These are phyloP conservation scores for Melanotaenia parkinsoni DNA, from an alignment of 2,797 vertebrate genomes.

Conservation along the genomic window DNA sequence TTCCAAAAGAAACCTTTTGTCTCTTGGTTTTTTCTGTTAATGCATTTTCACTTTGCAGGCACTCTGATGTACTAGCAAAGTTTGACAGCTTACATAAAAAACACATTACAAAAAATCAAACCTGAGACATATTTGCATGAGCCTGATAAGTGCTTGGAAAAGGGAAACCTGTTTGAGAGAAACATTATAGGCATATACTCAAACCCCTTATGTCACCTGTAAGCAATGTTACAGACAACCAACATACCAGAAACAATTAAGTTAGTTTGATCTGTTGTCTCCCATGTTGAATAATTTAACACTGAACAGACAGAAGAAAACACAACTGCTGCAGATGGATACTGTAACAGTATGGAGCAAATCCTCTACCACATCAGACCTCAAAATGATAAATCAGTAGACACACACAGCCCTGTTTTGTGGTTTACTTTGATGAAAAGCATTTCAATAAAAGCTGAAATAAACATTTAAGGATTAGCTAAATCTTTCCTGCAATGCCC, in stretches of 20 bases:
- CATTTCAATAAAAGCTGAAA: constrained; percentile 19
- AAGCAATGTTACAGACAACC: constrained; percentile 23
- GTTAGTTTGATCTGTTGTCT: constrained; percentile 17
- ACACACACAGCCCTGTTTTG: constrained; percentile 18
- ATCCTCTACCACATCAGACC: constrained; percentile 6
- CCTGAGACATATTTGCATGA: not conserved
- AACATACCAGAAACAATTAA: constrained; percentile 14
- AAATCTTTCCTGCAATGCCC: constrained; percentile 28
- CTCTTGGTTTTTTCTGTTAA: constrained; percentile 15
- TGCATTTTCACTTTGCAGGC: constrained; percentile 13
- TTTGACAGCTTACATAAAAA: not conserved
- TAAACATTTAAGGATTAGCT: constrained; percentile 40
- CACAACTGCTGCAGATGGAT: constrained; percentile 16
- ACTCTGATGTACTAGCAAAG: not conserved
- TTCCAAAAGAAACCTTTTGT: constrained; percentile 10
- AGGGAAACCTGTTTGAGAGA: not conserved
- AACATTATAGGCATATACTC: not conserved
- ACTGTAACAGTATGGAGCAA: not conserved
- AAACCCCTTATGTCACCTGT: not conserved
- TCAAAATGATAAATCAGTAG: constrained; percentile 9
- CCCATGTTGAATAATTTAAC: constrained; percentile 9
- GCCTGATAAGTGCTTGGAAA: not conserved
- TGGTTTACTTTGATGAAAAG: constrained; percentile 5
- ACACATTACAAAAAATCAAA: not conserved
- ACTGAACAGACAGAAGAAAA: constrained; percentile 2